A percentile compares a stretch with the other conserved stretches of the same genome.
Conservation (phyloP, 2,113 vertebrate species). For the Anser cygnoides region DNA sequence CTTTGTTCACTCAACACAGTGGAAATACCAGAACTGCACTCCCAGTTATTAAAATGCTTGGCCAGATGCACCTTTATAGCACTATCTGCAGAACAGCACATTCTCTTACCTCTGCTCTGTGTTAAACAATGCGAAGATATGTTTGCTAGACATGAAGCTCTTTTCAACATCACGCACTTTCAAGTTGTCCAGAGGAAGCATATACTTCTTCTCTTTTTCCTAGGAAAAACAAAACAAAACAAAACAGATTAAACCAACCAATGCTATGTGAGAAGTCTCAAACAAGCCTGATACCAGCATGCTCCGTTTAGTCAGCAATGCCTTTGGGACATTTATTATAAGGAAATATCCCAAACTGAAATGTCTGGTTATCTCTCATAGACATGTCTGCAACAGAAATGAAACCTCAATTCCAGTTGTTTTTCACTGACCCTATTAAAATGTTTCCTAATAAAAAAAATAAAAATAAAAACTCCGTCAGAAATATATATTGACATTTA, state of each 20-base stretch:
- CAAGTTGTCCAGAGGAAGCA: slow-evolving; percentile 96
- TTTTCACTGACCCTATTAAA: slow-evolving; percentile 47
- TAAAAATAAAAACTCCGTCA: slow-evolving; percentile 33
- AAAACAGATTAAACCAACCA: slow-evolving; percentile 1
- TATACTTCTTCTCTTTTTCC: slow-evolving; percentile 96
- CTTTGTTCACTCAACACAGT: background rate
- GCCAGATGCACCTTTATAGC: background rate
- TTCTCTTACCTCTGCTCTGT: slow-evolving; percentile 91
- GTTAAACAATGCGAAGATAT: slow-evolving; percentile 96
- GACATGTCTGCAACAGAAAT: background rate
- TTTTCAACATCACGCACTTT: slow-evolving; percentile 96
- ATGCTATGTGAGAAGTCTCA: background rate
- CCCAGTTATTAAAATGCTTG: background rate
- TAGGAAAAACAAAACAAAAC: slow-evolving; percentile 55
- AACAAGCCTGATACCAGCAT: background rate
- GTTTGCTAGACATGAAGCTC: slow-evolving; percentile 98
- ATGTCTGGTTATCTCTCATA: background rate
- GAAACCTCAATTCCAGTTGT: background rate
- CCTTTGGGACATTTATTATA: background rate
- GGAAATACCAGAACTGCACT: background rate
- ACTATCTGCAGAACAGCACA: slow-evolving; percentile 54
- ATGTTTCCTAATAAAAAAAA: slow-evolving; percentile 47
- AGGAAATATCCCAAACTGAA: background rate
- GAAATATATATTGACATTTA: slow-evolving; percentile 68
- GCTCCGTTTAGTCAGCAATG: background rate